phyloP scores from a whole-genome alignment of 1,140 invertebrate genomes.

The Ruditapes philippinarum region DNA sequence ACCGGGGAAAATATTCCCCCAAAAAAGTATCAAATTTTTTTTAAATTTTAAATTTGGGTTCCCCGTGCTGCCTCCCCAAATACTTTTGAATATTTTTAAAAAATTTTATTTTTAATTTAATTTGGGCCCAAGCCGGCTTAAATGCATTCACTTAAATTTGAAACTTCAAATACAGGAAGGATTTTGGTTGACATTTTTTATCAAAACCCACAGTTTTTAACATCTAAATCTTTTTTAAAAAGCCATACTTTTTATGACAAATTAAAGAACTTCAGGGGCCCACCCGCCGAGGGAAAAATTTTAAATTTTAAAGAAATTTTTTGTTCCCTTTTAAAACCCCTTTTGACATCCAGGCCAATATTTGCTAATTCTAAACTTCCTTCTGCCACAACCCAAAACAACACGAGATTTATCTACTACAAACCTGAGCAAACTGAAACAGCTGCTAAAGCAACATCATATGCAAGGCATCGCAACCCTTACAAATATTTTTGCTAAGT shows the following conservation, averaged over 20 bases:
- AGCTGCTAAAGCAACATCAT: constrained; percentile 52
- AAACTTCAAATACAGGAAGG: constrained; percentile 60
- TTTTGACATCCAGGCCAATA: constrained; percentile 50
- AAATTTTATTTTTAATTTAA: constrained; percentile 55
- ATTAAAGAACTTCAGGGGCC: constrained; percentile 43
- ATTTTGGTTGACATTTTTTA: constrained; percentile 57
- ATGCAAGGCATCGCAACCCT: constrained; percentile 42
- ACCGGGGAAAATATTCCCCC: no score
- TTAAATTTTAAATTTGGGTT: no score
- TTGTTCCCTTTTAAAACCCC: no score
- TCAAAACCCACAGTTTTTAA: no score
- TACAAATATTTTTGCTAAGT: no score
- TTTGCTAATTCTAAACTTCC: constrained; percentile 56
- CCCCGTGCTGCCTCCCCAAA: constrained; percentile 47
- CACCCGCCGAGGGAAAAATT: no score
- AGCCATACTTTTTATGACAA: no score
- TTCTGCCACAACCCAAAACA: constrained; percentile 59
- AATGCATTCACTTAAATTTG: constrained; percentile 67
- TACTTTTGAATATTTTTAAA: constrained; percentile 39
- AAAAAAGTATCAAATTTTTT: no score
- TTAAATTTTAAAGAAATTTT: no score
- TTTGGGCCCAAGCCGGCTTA: constrained; percentile 37
- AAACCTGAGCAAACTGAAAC: constrained; percentile 57
- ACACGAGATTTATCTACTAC: constrained; percentile 69
- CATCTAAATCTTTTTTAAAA: no score